Conservation (phyloP, 2,888 invertebrate genomes). For the Agelastica alni region DNA sequence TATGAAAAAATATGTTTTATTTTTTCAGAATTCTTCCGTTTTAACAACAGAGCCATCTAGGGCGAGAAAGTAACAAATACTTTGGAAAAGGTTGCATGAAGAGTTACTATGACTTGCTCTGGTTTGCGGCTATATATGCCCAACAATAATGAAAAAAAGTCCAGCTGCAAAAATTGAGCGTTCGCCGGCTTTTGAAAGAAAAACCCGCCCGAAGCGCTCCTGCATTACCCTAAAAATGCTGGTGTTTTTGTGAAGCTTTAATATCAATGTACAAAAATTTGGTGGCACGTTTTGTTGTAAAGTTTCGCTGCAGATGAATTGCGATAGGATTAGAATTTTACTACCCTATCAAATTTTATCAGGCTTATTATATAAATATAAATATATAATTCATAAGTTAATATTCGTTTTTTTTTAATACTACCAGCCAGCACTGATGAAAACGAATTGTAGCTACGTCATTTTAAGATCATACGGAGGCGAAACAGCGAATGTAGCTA, state of each 20-base stretch:
- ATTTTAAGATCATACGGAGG: too few relatives aligned
- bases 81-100: constrained; percentile 19
- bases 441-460: too few relatives aligned
- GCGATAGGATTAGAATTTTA: constrained; percentile 11
- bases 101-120: constrained; percentile 13
- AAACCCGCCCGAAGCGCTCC: constrained; percentile 8
- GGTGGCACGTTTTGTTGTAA: constrained; percentile 32
- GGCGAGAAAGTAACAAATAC: constrained; percentile 22
- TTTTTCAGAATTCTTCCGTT: constrained; percentile 26
- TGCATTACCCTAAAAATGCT: constrained; percentile 9
- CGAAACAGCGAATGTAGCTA: too few relatives aligned
- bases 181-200: constrained; percentile 9
- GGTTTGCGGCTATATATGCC: constrained; percentile 6
- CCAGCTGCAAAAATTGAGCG: constrained; percentile 14
- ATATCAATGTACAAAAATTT: constrained; percentile 31
- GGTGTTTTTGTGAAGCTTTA: constrained; percentile 32
- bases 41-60: constrained; percentile 21
- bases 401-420: not conserved
- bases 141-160: constrained; percentile 2
- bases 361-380: constrained; percentile 16
- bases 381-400: constrained; percentile 15
- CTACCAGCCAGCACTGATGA: too few relatives aligned
- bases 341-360: constrained; percentile 11
- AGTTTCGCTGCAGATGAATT: constrained; percentile 23
- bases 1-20: not conserved